These are phyloP conservation scores for Nestor notabilis DNA, from an alignment of 2,113 vertebrate species.

Conservation along the genomic window DNA sequence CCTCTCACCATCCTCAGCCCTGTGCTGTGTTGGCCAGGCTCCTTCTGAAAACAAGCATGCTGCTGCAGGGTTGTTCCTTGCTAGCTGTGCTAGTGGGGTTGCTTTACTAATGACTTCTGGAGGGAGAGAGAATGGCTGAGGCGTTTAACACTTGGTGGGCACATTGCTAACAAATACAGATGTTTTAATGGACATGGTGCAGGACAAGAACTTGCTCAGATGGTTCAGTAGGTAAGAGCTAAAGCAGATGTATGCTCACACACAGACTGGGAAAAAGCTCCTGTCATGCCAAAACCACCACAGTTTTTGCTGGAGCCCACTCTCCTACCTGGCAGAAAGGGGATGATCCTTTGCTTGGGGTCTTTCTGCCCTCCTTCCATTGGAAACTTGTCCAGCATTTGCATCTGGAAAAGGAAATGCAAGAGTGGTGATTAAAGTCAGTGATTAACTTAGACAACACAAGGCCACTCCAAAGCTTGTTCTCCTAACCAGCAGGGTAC, in stretches of 20 bases:
- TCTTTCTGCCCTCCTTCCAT: conserved; percentile 99
- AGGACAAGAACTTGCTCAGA: background rate
- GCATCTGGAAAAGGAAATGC: conserved; percentile 84
- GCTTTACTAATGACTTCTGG: background rate
- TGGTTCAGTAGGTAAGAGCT: background rate
- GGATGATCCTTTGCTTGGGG: conserved; percentile 96
- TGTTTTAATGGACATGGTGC: background rate
- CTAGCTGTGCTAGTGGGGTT: background rate
- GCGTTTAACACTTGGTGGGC: background rate
- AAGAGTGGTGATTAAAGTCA: background rate
- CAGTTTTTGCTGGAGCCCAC: background rate
- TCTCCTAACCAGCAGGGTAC: background rate
- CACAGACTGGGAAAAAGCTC: background rate
- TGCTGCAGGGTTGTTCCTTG: background rate
- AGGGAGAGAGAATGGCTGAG: background rate
- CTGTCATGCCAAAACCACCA: background rate
- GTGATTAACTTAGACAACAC: background rate
- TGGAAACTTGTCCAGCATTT: conserved; percentile 98
- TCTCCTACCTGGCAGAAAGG: conserved; percentile 91
- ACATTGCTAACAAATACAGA: background rate
- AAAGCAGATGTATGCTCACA: background rate
- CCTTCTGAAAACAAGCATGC: background rate
- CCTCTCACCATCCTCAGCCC: background rate
- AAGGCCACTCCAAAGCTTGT: background rate
- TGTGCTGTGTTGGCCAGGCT: background rate